Evolutionary conservation across 2,797 vertebrate genomes (phyloP).

Genomic region (Coranthus polyacanthus): DNA sequence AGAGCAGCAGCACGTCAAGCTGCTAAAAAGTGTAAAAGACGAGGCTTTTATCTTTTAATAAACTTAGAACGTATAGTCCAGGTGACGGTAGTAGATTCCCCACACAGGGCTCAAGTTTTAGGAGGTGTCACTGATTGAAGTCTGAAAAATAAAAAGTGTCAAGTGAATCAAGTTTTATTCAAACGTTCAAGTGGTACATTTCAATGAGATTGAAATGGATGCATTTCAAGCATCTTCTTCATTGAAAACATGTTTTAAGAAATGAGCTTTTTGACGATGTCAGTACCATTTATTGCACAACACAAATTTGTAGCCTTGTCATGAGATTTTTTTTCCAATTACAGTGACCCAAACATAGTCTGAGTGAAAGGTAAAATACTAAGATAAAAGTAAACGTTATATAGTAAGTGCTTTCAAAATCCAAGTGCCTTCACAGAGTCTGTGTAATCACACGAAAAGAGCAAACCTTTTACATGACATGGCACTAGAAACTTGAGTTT

Average conservation of each 20-base stretch:
- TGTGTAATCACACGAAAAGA: conserved; percentile 42
- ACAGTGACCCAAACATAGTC: background rate
- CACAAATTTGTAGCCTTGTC: background rate
- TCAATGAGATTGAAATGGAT: background rate
- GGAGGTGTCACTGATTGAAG: background rate
- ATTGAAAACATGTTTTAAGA: background rate
- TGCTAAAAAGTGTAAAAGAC: conserved; percentile 20
- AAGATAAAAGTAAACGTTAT: conserved; percentile 38
- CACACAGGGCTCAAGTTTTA: conserved; percentile 7
- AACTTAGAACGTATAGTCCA: conserved; percentile 44
- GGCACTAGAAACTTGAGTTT: conserved; percentile 27
- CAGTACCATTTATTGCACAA: conserved; percentile 6
- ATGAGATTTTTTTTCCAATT: conserved; percentile 30
- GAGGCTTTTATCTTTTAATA: conserved; percentile 40
- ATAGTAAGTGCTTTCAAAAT: conserved; percentile 35
- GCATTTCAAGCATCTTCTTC: conserved; percentile 5
- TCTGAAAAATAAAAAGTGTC: conserved; percentile 10
- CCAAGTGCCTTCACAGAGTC: conserved; percentile 3
- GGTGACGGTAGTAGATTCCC: conserved; percentile 35
- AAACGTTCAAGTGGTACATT: conserved; percentile 3
- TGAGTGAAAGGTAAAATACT: conserved; percentile 34
- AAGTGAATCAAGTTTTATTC: conserved; percentile 24
- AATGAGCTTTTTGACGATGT: background rate
- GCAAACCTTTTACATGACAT: conserved; percentile 42
- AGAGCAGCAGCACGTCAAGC: conserved; percentile 29